A percentile compares a stretch with the other conserved stretches of the same genome.
Conservation (phyloP, 2,797 vertebrate species). For the Megaceryle alcyon region DNA sequence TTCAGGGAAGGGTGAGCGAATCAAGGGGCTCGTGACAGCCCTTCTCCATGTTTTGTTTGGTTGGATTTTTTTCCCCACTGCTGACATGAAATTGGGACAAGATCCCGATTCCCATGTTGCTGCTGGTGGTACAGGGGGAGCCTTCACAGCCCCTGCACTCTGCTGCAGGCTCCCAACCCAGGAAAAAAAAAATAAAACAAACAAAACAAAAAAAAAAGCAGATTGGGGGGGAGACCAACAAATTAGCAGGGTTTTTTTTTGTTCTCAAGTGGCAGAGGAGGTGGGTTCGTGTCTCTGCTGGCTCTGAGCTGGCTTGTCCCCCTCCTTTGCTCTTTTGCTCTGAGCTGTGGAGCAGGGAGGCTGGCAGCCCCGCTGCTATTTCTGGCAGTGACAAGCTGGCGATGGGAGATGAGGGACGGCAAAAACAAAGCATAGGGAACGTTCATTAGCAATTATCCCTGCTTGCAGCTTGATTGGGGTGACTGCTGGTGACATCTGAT, state of each 20-base stretch:
- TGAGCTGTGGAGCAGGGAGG: slow-evolving; percentile 31
- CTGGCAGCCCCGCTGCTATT: slow-evolving; percentile 47
- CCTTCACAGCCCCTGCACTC: background rate
- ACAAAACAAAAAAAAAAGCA: background rate
- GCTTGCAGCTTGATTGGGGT: slow-evolving; percentile 17
- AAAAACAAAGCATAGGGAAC: slow-evolving; percentile 25
- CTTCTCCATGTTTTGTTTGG: rapidly evolving
- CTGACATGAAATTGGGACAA: background rate
- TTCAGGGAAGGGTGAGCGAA: background rate
- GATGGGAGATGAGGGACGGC: background rate
- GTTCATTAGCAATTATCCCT: slow-evolving; percentile 34
- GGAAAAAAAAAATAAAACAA: background rate
- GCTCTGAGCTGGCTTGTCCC: background rate
- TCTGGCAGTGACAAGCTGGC: slow-evolving; percentile 10
- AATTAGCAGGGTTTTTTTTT: background rate
- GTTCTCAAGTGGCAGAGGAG: background rate
- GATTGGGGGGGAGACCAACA: background rate
- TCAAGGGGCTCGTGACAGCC: rapidly evolving
- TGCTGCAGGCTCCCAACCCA: background rate
- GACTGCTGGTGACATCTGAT: slow-evolving; percentile 30
- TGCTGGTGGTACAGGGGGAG: background rate
- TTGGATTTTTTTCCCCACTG: background rate
- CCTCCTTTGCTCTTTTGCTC: slow-evolving; percentile 44
- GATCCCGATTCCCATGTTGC: rapidly evolving
- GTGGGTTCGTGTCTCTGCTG: background rate